Percentiles rank a stretch among this genome's conserved stretches.
Conservation (phyloP, 2,797 vertebrate genomes). For the Peromyscus nudipes region DNA sequence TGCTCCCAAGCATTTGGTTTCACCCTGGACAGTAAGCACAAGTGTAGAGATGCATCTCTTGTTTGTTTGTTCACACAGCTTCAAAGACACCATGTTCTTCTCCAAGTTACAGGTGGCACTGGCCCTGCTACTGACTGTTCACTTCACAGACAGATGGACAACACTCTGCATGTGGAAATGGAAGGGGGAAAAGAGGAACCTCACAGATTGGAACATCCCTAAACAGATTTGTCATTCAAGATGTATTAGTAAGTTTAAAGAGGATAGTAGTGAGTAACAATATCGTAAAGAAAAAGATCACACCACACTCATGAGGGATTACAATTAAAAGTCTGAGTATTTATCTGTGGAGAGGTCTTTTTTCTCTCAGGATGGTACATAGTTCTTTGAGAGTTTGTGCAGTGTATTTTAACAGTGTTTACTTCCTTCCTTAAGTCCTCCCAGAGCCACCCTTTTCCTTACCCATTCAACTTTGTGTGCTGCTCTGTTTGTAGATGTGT, state of each 20-base stretch:
- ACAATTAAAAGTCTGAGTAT: background rate
- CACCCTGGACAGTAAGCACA: background rate
- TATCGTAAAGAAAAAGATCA: background rate
- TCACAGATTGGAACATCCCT: background rate
- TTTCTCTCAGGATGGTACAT: background rate
- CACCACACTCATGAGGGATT: background rate
- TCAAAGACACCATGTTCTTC: background rate
- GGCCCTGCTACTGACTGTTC: background rate
- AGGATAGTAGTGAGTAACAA: background rate
- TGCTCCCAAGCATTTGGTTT: background rate
- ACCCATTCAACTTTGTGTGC: background rate
- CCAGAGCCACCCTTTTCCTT: background rate
- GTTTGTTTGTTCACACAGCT: background rate
- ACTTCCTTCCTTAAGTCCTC: background rate
- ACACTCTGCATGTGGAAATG: background rate
- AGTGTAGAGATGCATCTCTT: background rate
- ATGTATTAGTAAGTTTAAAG: background rate
- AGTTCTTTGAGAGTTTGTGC: background rate
- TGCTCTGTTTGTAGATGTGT: background rate
- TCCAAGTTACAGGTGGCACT: background rate
- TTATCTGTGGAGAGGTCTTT: background rate
- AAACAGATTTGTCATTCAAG: background rate
- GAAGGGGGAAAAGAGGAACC: background rate
- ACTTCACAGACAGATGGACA: background rate
- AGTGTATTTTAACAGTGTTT: too few species aligned